Percentiles rank a stretch among this genome's conserved stretches.
Conservation (phyloP, 2,113 vertebrate species). For the Pachycephala philippinensis region DNA sequence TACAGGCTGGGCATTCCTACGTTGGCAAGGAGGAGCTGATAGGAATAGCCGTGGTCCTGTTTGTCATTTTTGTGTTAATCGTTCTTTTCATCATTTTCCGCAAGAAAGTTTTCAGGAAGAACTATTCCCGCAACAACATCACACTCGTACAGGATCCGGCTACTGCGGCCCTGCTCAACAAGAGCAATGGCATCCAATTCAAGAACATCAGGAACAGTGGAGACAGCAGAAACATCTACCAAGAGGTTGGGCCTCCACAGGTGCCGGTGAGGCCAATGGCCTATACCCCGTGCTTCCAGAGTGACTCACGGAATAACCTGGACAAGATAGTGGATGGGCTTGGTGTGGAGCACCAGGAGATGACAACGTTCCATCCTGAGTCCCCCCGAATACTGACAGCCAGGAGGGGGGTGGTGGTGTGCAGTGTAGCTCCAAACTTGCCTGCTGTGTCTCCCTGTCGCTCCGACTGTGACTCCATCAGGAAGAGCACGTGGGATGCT, state of each 20-base stretch:
- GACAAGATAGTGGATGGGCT: conserved; percentile 89
- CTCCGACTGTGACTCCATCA: conserved; percentile 91
- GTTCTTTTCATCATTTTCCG: conserved; percentile 91
- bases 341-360: conserved; percentile 86
- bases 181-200: conserved; percentile 90
- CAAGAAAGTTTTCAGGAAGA: conserved; percentile 94
- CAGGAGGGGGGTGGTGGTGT: conserved; percentile 90
- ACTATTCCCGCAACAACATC: conserved; percentile 92
- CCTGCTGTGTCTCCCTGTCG: conserved; percentile 87
- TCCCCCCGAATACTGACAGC: conserved; percentile 87
- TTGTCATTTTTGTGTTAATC: conserved; percentile 86
- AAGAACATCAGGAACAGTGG: conserved; percentile 80
- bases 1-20: conserved; percentile 91
- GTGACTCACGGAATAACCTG: conserved; percentile 84
- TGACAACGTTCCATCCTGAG: conserved; percentile 95
- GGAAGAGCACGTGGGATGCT: conserved; percentile 88
- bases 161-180: conserved; percentile 89
- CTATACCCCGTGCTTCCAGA: conserved; percentile 94
- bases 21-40: conserved; percentile 96
- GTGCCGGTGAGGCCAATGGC: conserved; percentile 95
- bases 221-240: conserved; percentile 87
- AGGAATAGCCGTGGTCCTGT: conserved; percentile 89
- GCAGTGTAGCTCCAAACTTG: conserved; percentile 94
- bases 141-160: conserved; percentile 93
- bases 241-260: conserved; percentile 87